These are phyloP conservation scores for Aphis craccivora DNA, from an alignment of 1,140 invertebrate genomes.

Conservation along the genomic window DNA sequence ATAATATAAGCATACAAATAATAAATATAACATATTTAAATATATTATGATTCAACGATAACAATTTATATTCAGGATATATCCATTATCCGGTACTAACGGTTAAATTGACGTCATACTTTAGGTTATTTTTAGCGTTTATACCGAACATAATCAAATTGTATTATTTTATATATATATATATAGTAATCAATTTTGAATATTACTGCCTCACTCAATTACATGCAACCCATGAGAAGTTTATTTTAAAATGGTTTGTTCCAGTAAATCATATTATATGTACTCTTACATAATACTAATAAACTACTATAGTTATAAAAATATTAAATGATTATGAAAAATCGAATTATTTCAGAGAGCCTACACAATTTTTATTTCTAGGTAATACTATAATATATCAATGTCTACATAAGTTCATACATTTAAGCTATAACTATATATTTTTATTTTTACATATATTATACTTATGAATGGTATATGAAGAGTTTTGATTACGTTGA, in stretches of 20 bases:
- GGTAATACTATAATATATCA: not conserved
- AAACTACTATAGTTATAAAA: not conserved
- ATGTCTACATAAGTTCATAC: not conserved
- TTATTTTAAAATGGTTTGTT: not conserved
- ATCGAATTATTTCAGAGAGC: not conserved
- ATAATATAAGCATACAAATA: not conserved
- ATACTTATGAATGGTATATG: not conserved
- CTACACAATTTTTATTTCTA: not conserved
- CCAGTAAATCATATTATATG: not conserved
- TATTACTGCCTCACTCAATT: not conserved
- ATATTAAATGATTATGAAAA: not conserved
- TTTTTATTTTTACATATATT: no score
- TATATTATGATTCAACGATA: not conserved
- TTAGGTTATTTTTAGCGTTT: not conserved
- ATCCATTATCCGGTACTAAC: not conserved
- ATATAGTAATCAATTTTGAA: constrained; percentile 8
- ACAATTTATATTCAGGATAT: not conserved
- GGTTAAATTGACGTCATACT: not conserved
- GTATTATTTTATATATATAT: not conserved
- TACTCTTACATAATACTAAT: no score
- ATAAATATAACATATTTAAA: not conserved
- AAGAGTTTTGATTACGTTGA: not conserved
- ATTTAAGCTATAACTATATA: not conserved
- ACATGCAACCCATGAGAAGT: not conserved
- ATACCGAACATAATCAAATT: not conserved